Base-by-base conservation (phyloP, 2,113 vertebrate species). In the Enhydra lutris region DNA sequence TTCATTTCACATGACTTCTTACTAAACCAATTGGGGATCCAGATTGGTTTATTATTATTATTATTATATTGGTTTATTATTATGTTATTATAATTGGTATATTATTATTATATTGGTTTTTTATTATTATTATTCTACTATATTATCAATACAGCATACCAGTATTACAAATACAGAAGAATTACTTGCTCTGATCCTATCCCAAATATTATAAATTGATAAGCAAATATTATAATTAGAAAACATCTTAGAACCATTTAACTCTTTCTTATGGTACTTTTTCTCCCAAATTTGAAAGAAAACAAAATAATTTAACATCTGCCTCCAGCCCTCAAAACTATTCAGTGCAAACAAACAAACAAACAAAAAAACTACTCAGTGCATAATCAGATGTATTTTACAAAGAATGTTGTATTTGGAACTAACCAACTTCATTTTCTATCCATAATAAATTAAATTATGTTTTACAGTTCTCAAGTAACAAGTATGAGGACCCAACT, bases 401-500 rank as follows among this genome's bases (percentile, higher is more conserved):
- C 36, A 78, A 86, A 86, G 47, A 87, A 39, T 88, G n/a, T 61
- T 94, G 89, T 96, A 61, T 94, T 97, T 96, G 42, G 11, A 94
- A 86, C 86, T 92, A 84, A 67, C 63, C 39, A 85, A 9, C 36
- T 93, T 95, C 92, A 21, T 89, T 94, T 95, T 76, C 74, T 93
- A 23, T 63, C 79, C 91, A 34, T 23, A 81, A 52, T 94, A 96
- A 97, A 20, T 65, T 86, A 55, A 24, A 2, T 98, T 94, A 94
- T 98, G 97, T 97, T 96, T 96, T 45, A 2, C 95, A 99, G 99
- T 85, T 99, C 98, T 85, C 99, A 99, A 21, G 93, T 99, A 94
- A 97, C 20, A 0, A 99, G 98, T 85, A 99, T 99, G 99, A 99
- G 97, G 96, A 97, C 84, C 0, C 99, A 99, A 89, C 98, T 99